Conservation (phyloP, 2,888 invertebrate species). For the Trachelus iudaicus region DNA sequence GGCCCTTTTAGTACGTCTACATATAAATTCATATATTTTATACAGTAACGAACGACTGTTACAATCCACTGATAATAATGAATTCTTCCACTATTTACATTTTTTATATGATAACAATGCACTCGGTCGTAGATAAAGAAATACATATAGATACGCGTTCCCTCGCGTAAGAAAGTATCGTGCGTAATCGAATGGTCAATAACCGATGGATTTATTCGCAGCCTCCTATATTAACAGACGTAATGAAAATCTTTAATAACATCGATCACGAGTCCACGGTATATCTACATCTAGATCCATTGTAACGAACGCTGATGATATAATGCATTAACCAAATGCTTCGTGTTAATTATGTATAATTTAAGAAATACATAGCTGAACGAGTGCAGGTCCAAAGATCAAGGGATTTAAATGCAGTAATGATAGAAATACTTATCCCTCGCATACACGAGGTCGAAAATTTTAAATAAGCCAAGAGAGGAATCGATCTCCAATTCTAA, state of each 20-base stretch:
- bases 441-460: neutral
- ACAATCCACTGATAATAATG: neutral
- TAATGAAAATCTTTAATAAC: neutral
- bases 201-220: neutral
- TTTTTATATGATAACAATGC: neutral
- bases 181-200: neutral
- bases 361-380: neutral
- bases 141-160: neutral
- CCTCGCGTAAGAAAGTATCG: neutral
- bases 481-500: neutral
- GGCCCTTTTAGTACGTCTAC: neutral
- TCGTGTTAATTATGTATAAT: neutral
- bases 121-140: neutral
- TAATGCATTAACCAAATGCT: no score
- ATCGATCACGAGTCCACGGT: neutral
- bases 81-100: neutral
- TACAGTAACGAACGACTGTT: neutral
- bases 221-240: neutral
- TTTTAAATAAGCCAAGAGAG: neutral
- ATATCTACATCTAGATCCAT: no score
- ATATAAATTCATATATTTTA: neutral
- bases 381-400: neutral
- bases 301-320: no score
- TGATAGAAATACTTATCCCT: neutral
- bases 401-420: neutral